These are phyloP conservation scores for Andinoacara biseriatus DNA, from an alignment of 2,113 vertebrate genomes.

Conservation along the genomic window DNA sequence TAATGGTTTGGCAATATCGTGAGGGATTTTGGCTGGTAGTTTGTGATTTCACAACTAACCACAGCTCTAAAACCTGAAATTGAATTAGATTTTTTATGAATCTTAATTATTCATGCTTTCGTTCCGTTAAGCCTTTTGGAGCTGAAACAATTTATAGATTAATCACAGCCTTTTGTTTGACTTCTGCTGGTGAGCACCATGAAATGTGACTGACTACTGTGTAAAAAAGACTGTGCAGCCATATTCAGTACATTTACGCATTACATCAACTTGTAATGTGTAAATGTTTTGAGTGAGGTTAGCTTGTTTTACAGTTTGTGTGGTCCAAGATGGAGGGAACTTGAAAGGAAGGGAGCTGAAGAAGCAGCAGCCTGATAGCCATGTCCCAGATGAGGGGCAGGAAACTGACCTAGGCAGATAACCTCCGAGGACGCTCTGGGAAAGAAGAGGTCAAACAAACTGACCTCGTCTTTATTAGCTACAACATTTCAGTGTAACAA, in stretches of 20 bases:
- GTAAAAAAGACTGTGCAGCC: too few species aligned
- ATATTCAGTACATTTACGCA: too few species aligned
- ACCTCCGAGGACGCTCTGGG: conserved; percentile 8
- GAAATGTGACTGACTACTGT: too few species aligned
- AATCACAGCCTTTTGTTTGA: neutral
- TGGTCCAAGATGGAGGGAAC: neutral
- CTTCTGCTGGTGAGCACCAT: neutral
- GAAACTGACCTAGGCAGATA: neutral
- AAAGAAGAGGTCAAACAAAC: conserved; percentile 23
- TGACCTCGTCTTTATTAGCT: neutral
- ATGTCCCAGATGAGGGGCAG: neutral
- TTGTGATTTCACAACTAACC: neutral
- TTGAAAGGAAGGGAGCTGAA: neutral
- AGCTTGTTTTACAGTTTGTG: neutral
- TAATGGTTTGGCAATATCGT: neutral
- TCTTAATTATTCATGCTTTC: neutral
- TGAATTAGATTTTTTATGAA: neutral
- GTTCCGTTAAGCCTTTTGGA: neutral
- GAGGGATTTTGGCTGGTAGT: conserved; percentile 29
- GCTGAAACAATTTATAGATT: neutral
- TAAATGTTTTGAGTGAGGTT: neutral
- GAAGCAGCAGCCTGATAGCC: neutral
- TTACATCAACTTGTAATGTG: neutral
- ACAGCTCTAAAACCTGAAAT: neutral
- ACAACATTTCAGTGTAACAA: neutral